Base-by-base conservation (phyloP, 2,797 vertebrate species). In the Atherinosoma microstoma region DNA sequence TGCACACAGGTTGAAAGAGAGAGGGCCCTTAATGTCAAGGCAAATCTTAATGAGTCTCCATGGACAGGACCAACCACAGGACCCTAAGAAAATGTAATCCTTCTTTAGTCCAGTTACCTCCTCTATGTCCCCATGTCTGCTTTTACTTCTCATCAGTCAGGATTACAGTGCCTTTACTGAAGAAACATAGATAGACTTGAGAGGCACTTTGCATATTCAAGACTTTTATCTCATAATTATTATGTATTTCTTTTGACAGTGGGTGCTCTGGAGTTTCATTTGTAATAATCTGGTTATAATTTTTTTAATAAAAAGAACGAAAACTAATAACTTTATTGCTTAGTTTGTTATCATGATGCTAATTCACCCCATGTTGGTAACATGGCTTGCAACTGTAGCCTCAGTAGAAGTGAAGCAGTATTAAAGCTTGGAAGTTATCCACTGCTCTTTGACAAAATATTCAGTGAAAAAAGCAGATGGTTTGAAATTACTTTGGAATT, bases 1-100 rank as follows among this genome's bases (percentile, higher is more conserved):
- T 65, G 70, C 91, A 90, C 91, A 92, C 91, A 89, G 89, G 88
- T 89, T 89, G 82, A 91, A 90, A 90, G 87, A 87, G 79, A 85
- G 85, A 71, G 86, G 84, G 88, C 73, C 88, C 90, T 93, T 88
- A 90, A 91, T 88, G 93, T 91, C 91, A 90, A 92, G 89, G 90
- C 87, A 87, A 86, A 85, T 92, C 86, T 90, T 92, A 92, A 91
- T 89, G 90, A 92, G 90, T 81, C 86, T 84, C 80, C 32, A 74
- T 67, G 84, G 91, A 89, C 74, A 24, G 79, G 82, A 88, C 88
- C 89, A 89, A 90, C 86, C 87, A 78, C 84, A 87, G 90, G 59
- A 73, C 80, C 58, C 64, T 40, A 69, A 81, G 76, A 83, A 84
- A 86, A 87, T 88, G 80, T 89, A 93, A 92, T 91, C 88, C 84